Evolutionary conservation across 2,797 vertebrate genomes (phyloP).

Genomic region (Acanthornis magna): DNA sequence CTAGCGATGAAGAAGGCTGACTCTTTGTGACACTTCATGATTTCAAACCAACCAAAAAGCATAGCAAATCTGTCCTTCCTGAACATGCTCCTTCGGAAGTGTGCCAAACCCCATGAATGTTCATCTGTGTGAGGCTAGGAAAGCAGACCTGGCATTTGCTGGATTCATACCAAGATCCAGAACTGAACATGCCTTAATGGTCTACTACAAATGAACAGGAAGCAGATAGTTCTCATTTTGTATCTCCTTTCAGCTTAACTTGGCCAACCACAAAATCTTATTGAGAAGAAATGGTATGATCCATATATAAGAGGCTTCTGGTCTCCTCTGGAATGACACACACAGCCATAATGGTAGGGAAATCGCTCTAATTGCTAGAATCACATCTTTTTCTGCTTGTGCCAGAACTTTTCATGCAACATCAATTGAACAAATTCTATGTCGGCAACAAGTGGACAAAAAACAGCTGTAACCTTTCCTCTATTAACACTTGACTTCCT

Average conservation of each 20-base stretch:
- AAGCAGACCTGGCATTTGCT: neutral
- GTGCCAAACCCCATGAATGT: neutral
- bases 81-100: neutral
- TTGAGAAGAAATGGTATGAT: neutral
- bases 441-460: neutral
- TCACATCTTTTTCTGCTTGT: neutral
- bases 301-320: neutral
- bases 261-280: neutral
- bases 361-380: neutral
- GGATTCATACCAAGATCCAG: neutral
- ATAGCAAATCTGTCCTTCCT: neutral
- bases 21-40: neutral
- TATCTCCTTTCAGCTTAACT: neutral
- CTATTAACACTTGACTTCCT: neutral
- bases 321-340: neutral
- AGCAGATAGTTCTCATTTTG: neutral
- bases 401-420: neutral
- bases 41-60: neutral
- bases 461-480: neutral
- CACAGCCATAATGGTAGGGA: neutral
- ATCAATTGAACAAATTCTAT: neutral
- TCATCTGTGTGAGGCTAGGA: neutral
- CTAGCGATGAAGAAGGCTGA: neutral
- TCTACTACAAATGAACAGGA: neutral
- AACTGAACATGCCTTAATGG: neutral